phyloP scores from a whole-genome alignment of 2,113 vertebrate species.

The Menidia beryllina region DNA sequence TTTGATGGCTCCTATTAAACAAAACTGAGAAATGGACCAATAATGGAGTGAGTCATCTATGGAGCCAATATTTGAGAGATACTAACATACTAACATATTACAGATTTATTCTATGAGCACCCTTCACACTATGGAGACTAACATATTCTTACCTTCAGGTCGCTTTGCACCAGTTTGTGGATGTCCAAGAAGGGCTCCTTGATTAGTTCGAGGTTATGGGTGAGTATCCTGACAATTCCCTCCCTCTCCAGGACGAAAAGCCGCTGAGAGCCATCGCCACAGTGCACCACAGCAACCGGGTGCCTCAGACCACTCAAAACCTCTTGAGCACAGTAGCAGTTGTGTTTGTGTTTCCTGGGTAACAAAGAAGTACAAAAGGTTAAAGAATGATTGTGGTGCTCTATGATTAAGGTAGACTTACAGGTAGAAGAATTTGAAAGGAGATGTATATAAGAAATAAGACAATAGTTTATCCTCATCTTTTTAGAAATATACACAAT shows the following conservation, averaged over 20 bases:
- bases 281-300: conserved; percentile 90
- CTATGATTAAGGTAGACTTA: conserved; percentile 21
- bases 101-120: background rate
- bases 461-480: background rate
- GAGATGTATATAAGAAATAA: background rate
- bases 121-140: background rate
- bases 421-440: background rate
- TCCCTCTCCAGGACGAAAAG: conserved; percentile 98
- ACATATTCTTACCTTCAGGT: conserved; percentile 91
- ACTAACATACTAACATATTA: conserved; percentile 5
- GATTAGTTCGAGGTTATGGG: conserved; percentile 88
- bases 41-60: no score
- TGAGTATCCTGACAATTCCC: conserved; percentile 94
- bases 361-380: conserved; percentile 69
- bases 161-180: conserved; percentile 98
- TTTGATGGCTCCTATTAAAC: no score
- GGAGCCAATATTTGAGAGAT: no score
- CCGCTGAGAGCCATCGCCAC: conserved; percentile 94
- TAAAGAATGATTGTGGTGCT: conserved; percentile 35
- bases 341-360: conserved; percentile 98
- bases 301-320: conserved; percentile 92
- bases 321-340: conserved; percentile 97
- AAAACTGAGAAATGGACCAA: no score
- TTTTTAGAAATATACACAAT: background rate
- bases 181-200: conserved; percentile 98